Percentiles rank a stretch among this genome's conserved stretches.
These are phyloP conservation scores for Cettia cetti DNA, from an alignment of 2,113 vertebrate species.

Conservation along the genomic window DNA sequence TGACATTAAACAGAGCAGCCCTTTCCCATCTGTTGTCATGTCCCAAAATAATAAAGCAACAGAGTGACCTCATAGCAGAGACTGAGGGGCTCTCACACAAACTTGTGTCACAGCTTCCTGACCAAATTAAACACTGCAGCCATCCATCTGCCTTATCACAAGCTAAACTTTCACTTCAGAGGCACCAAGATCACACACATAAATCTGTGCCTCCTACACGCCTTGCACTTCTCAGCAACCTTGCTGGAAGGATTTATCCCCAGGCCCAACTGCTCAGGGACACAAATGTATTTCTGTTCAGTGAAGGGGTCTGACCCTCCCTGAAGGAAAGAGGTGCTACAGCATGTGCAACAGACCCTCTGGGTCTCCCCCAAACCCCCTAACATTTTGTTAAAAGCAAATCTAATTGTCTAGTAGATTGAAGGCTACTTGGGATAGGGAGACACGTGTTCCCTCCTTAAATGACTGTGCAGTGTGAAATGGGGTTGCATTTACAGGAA, in stretches of 20 bases:
- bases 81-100: neutral
- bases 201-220: neutral
- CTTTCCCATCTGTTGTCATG: neutral
- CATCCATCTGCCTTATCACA: neutral
- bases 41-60: neutral
- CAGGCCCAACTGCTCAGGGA: neutral
- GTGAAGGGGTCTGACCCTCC: neutral
- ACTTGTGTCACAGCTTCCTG: neutral
- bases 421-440: neutral
- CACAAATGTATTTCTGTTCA: neutral
- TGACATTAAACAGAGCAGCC: neutral
- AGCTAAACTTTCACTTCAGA: neutral
- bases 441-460: neutral
- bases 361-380: neutral
- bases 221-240: neutral
- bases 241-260: neutral
- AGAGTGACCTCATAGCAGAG: neutral
- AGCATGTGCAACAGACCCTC: neutral
- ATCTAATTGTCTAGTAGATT: neutral
- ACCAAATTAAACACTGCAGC: neutral
- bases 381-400: neutral
- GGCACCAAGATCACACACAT: neutral
- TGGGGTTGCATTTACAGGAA: neutral
- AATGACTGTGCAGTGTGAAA: neutral
- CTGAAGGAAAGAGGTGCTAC: neutral